phyloP scores from a whole-genome alignment of 2,797 vertebrate species.

The Serranus cabrilla region DNA sequence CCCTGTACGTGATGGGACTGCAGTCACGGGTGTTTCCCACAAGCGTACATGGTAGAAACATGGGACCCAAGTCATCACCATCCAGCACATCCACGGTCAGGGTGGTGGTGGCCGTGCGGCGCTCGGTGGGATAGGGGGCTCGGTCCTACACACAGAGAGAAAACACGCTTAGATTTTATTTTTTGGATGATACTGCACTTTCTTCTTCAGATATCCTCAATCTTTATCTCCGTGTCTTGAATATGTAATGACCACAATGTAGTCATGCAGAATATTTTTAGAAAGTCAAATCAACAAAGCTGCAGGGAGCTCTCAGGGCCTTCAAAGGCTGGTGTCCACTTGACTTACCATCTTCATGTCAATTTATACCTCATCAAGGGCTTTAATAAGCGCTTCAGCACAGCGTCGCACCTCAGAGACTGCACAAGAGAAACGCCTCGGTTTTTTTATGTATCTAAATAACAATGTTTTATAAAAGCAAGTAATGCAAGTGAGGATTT shows the following conservation, averaged over 20 bases:
- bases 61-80: conserved; percentile 96
- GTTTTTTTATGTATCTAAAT: neutral
- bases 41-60: conserved; percentile 95
- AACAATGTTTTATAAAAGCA: neutral
- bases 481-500: no score
- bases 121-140: conserved; percentile 90
- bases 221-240: neutral
- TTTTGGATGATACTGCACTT: neutral
- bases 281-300: conserved; percentile 29
- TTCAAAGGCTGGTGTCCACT: conserved; percentile 17
- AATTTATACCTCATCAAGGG: conserved; percentile 27
- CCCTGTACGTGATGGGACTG: conserved; percentile 92
- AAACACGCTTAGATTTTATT: neutral
- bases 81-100: conserved; percentile 95
- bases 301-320: conserved; percentile 6
- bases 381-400: neutral
- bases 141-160: conserved; percentile 87
- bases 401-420: neutral
- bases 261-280: conserved; percentile 18
- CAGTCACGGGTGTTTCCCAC: conserved; percentile 95
- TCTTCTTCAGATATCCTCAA: conserved; percentile 10
- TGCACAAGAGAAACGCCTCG: neutral
- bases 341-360: conserved; percentile 1
- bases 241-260: neutral
- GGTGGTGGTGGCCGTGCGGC: conserved; percentile 93